Evolutionary conservation across 2,888 invertebrate species (phyloP), one percentile per base, ranked within the genome.

Genomic region (Deilephila elpenor): DNA sequence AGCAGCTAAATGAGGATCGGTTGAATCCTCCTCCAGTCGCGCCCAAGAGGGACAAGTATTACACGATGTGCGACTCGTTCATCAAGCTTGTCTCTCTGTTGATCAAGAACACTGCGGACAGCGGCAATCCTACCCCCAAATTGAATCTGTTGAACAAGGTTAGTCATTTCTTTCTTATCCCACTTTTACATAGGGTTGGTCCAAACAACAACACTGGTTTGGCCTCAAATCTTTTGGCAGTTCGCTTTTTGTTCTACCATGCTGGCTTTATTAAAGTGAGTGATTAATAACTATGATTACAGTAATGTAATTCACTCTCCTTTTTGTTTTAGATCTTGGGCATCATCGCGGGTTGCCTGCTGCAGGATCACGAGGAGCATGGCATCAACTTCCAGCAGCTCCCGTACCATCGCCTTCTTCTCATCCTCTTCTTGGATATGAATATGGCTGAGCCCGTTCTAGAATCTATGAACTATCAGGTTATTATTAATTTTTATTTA

Each of bases 351-450:
- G 99, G 99, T 2, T 99, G 99, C 74, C 94, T 99, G 75, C 95
- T 99, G 73, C 98, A 99, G 92, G 99, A 99, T 89, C 99, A 99
- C 83, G 99, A 99, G 79, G 96, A 98, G 78, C 97, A 98, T 70
- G 96, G 97, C 74, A 96, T 96, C 0, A 98, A 98, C 77, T 99
- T 99, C 94, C 99, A 99, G 87, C 99, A 99, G 91, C 95, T 99
- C 84, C 99, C 99, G 1, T 99, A 99, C 92, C 99, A 99, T 89
- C 96, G 99, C 71, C 97, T 99, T 78, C 97, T 99, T 84, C 97
- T 99, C 77, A 98, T 99, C 96, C 96, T 99, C 64, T 99, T 99
- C 93, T 96, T 99, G 77, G 99, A 99, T 87, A 96, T 99, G 86
- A 99, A 98, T 88, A 97, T 98, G 78, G 98, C 98, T 0, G 99